These are phyloP conservation scores for Myoxocephalus aenaeus DNA, from an alignment of 2,797 vertebrate genomes.

Conservation along the genomic window DNA sequence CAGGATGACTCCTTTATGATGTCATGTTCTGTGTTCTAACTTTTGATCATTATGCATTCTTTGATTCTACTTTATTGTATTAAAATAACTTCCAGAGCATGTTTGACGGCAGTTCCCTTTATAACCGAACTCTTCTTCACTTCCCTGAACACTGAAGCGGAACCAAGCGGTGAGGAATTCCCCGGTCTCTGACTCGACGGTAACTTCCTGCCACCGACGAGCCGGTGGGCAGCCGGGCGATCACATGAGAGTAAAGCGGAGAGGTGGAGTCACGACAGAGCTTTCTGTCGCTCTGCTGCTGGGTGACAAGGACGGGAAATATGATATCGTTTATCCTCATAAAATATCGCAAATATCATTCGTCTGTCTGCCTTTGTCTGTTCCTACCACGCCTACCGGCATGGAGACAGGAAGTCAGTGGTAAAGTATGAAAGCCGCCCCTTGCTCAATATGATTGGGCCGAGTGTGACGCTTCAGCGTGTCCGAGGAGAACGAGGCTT, in stretches of 20 bases:
- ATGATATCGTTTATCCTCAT: not conserved
- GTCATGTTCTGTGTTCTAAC: no score
- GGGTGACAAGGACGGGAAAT: not conserved
- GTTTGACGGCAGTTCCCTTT: not conserved
- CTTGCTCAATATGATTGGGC: not conserved
- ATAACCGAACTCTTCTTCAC: not conserved
- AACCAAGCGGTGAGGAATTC: not conserved
- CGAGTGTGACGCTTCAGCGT: not conserved
- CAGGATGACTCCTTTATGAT: no score
- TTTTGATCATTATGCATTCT: no score
- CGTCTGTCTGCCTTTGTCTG: not conserved
- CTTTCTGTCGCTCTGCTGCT: not conserved
- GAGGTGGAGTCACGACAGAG: not conserved
- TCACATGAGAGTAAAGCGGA: no score
- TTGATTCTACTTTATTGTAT: not conserved
- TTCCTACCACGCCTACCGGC: not conserved
- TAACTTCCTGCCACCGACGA: no score
- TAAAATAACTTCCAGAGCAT: not conserved
- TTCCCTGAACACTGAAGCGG: not conserved
- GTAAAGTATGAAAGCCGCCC: not conserved
- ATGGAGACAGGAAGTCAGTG: not conserved
- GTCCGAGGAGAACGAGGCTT: not conserved
- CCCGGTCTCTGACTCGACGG: no score
- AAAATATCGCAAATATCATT: not conserved
- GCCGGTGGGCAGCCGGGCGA: no score